Percentiles rank a stretch among this genome's conserved stretches.
These are phyloP conservation scores for Onthophagus sagittarius DNA, from an alignment of 2,888 invertebrate genomes.

Conservation along the genomic window DNA sequence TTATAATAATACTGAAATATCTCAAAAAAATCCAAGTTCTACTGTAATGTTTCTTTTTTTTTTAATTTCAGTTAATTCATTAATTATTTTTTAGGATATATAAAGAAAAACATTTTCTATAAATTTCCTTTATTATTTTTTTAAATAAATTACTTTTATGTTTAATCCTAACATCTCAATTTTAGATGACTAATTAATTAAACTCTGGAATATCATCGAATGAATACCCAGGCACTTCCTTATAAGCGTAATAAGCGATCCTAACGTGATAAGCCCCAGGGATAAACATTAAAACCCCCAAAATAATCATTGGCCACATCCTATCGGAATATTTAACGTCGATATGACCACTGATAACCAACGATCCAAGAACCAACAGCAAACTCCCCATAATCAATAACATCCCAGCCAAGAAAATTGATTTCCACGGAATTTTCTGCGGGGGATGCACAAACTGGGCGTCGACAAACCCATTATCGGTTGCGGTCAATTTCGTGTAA, in stretches of 20 bases:
- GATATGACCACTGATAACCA: conserved; percentile 78
- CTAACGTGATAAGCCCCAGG: conserved; percentile 89
- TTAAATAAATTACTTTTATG: neutral
- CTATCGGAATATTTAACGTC: conserved; percentile 81
- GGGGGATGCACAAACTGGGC: conserved; percentile 65
- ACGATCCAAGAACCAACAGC: conserved; percentile 54
- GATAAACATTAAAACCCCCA: conserved; percentile 86
- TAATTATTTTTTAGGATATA: no score
- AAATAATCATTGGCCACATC: conserved; percentile 83
- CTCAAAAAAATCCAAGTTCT: no score
- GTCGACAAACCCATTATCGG: conserved; percentile 65
- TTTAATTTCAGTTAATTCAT: no score
- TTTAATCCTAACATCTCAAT: neutral
- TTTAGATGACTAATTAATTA: no score
- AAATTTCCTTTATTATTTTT: neutral
- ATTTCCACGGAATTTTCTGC: conserved; percentile 79
- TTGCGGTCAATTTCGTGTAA: conserved; percentile 55
- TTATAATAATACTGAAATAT: no score
- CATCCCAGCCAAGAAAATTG: conserved; percentile 70
- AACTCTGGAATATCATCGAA: conserved; percentile 88
- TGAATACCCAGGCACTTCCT: conserved; percentile 78
- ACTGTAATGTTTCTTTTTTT: no score
- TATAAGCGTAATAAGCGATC: conserved; percentile 82
- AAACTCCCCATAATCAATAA: conserved; percentile 74
- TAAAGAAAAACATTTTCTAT: no score